Conservation (phyloP, 2,113 vertebrate genomes). For the Chlamydotis undulata region DNA sequence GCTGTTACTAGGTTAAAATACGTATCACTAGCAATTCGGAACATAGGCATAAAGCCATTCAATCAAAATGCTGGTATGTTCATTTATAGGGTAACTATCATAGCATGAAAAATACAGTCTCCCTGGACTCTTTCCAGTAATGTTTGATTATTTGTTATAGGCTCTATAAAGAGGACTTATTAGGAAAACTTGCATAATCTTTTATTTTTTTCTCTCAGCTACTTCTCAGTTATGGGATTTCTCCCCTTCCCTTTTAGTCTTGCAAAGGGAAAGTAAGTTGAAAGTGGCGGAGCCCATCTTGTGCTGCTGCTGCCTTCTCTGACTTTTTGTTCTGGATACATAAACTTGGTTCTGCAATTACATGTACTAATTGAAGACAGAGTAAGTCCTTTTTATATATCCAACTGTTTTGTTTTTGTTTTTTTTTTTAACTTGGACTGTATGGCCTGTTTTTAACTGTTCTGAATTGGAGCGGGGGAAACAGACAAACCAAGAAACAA, state of each 20-base stretch:
- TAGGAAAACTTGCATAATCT: neutral
- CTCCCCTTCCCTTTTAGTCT: accelerated
- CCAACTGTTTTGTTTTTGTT: neutral
- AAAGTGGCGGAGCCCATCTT: neutral
- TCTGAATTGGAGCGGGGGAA: neutral
- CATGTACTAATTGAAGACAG: neutral
- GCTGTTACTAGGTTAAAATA: neutral
- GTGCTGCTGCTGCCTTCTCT: neutral
- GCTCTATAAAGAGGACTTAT: neutral
- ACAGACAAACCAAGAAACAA: neutral
- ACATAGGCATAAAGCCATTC: neutral
- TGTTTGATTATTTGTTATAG: neutral
- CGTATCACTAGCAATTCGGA: neutral
- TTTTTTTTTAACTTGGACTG: neutral
- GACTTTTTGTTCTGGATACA: neutral
- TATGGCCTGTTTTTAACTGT: neutral
- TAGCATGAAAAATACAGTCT: neutral
- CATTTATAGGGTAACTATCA: neutral
- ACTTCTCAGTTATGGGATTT: neutral
- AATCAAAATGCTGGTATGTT: neutral
- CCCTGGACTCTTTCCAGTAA: neutral
- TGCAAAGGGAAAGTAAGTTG: neutral
- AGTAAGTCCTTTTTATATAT: neutral
- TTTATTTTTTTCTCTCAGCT: neutral
- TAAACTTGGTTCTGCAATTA: neutral